These are phyloP conservation scores for Portunus trituberculatus DNA, from an alignment of 1,140 invertebrate genomes.

Conservation along the genomic window DNA sequence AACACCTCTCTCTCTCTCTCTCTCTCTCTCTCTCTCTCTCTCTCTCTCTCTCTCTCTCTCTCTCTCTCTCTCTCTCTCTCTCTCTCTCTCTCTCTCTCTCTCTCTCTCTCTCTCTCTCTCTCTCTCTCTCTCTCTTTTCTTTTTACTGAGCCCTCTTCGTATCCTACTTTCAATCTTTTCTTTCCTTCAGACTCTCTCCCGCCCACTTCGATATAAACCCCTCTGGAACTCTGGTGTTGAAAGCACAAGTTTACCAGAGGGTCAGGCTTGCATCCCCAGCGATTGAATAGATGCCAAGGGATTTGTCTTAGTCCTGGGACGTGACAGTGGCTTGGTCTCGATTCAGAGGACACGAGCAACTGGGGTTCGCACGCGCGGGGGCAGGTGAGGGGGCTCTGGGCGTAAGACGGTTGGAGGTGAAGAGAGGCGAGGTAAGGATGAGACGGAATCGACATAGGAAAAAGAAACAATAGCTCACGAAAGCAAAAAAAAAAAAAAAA, in stretches of 20 bases:
- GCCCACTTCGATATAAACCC: conserved; percentile 27
- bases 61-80: conserved; percentile 56
- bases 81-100: conserved; percentile 55
- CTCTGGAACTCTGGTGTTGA: background rate
- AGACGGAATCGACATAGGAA: background rate
- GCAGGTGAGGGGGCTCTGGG: background rate
- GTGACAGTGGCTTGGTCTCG: conserved; percentile 40
- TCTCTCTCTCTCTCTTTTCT: conserved; percentile 35
- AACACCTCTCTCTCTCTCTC: background rate
- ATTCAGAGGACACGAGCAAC: background rate
- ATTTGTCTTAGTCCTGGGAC: conserved; percentile 31
- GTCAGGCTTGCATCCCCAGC: background rate
- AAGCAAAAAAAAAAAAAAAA: no score
- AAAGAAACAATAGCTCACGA: background rate
- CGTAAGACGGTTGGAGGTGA: background rate
- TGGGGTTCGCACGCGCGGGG: background rate
- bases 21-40: conserved; percentile 40
- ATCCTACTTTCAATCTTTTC: conserved; percentile 16
- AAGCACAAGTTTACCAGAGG: conserved; percentile 39
- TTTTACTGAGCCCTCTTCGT: conserved; percentile 30
- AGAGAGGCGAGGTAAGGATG: background rate
- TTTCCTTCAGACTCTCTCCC: conserved; percentile 27
- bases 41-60: conserved; percentile 56
- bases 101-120: conserved; percentile 51
- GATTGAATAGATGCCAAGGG: conserved; percentile 44